Percentiles rank a stretch among this genome's conserved stretches.
phyloP scores from a whole-genome alignment of 2,888 invertebrate species.

The Netelia inedita region DNA sequence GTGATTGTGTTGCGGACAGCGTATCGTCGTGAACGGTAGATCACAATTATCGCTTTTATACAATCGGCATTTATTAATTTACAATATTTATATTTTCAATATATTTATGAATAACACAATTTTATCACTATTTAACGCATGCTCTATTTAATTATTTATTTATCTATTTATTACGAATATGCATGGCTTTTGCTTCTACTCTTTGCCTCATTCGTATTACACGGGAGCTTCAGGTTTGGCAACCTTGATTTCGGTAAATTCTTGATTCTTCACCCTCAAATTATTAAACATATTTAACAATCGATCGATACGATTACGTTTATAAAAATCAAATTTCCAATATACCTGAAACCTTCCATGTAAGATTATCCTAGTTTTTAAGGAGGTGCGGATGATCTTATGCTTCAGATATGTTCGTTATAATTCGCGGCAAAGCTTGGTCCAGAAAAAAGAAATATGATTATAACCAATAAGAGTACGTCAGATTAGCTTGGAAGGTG shows the following conservation, averaged over 20 bases:
- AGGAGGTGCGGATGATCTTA: not conserved
- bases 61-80: not conserved
- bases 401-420: conserved; percentile 71
- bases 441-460: conserved; percentile 36
- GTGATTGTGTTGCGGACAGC: conserved; percentile 3
- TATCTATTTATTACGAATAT: not conserved
- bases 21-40: not conserved
- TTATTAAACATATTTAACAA: not conserved
- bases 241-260: not conserved
- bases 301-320: not conserved
- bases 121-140: no score
- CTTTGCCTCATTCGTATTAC: not conserved
- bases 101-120: not conserved
- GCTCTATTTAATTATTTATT: no score
- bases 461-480: conserved; percentile 46
- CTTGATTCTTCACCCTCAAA: no score
- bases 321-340: not conserved
- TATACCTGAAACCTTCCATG: not conserved
- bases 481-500: conserved; percentile 41
- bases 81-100: not conserved
- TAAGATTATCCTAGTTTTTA: not conserved
- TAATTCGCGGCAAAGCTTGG: conserved; percentile 72
- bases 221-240: not conserved
- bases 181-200: not conserved
- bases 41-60: not conserved